Conservation (phyloP, 1,140 invertebrate species). For the Drosophila varians region DNA sequence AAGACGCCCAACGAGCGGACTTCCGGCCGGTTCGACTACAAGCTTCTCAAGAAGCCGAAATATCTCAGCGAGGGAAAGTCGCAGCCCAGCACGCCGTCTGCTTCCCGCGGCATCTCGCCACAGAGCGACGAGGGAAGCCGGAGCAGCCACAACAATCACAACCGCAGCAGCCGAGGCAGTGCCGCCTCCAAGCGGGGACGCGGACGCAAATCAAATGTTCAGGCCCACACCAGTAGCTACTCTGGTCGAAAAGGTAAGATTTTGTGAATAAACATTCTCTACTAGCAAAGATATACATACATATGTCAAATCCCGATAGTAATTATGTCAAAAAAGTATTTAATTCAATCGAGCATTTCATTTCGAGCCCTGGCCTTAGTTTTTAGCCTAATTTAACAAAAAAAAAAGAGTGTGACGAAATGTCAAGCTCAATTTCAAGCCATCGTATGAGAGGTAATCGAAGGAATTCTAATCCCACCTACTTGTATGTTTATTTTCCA, state of each 20-base stretch:
- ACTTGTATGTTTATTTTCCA: constrained; percentile 50
- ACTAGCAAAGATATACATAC: too few species aligned
- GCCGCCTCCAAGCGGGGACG: constrained; percentile 81
- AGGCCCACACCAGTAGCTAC: constrained; percentile 81
- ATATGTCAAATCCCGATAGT: background rate
- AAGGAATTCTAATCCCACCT: background rate
- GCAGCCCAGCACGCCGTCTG: constrained; percentile 90
- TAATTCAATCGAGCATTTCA: background rate
- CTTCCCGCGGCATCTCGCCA: constrained; percentile 89
- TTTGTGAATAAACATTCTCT: background rate
- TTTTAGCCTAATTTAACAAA: too few species aligned
- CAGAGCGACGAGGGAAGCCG: constrained; percentile 88
- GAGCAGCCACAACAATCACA: constrained; percentile 84
- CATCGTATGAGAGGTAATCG: constrained; percentile 43
- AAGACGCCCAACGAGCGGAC: constrained; percentile 93
- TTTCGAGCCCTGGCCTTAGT: background rate
- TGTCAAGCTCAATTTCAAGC: constrained; percentile 49
- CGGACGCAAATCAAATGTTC: constrained; percentile 82
- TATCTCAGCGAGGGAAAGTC: constrained; percentile 89
- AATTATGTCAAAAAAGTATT: background rate
- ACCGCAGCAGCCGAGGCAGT: constrained; percentile 83
- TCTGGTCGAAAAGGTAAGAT: constrained; percentile 86
- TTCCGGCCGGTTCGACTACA: constrained; percentile 92
- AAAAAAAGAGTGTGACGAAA: constrained; percentile 1
- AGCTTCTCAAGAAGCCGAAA: constrained; percentile 95